These are phyloP conservation scores for Scaptomyza graminum DNA, from an alignment of 1,140 invertebrate genomes.

Conservation along the genomic window DNA sequence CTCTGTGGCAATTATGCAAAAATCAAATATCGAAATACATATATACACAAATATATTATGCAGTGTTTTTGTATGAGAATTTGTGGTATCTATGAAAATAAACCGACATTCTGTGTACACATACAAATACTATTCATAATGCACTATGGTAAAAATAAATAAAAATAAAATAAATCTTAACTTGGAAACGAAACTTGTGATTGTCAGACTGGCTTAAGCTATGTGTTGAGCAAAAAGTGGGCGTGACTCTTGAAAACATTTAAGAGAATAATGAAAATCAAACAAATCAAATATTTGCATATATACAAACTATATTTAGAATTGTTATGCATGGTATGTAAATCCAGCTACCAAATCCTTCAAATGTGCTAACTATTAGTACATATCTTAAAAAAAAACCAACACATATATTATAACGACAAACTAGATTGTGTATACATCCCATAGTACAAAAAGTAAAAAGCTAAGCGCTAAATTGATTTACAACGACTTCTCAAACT, in stretches of 20 bases:
- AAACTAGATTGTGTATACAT: not conserved
- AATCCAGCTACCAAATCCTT: no score
- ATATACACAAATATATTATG: not conserved
- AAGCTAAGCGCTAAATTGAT: conserved; percentile 33
- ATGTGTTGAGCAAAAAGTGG: no score
- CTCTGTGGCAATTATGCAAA: conserved; percentile 42
- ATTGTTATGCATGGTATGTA: no score
- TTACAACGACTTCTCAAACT: conserved; percentile 6
- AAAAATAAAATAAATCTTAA: no score
- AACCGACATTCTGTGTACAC: conserved; percentile 1
- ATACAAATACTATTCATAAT: not conserved
- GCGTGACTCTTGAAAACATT: not conserved
- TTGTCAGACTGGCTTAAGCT: no score
- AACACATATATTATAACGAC: no score
- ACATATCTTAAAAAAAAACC: no score
- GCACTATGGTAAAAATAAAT: not conserved
- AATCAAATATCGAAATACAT: conserved; percentile 2
- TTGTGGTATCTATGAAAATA: conserved; percentile 22
- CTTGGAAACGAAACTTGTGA: not conserved
- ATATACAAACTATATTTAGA: no score
- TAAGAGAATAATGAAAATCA: no score
- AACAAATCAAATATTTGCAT: no score
- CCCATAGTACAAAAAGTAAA: not conserved
- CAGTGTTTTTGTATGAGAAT: conserved; percentile 5
- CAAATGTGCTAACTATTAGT: no score